These are phyloP conservation scores for Silurus glanis DNA, from an alignment of 2,113 vertebrate species.

Conservation along the genomic window DNA sequence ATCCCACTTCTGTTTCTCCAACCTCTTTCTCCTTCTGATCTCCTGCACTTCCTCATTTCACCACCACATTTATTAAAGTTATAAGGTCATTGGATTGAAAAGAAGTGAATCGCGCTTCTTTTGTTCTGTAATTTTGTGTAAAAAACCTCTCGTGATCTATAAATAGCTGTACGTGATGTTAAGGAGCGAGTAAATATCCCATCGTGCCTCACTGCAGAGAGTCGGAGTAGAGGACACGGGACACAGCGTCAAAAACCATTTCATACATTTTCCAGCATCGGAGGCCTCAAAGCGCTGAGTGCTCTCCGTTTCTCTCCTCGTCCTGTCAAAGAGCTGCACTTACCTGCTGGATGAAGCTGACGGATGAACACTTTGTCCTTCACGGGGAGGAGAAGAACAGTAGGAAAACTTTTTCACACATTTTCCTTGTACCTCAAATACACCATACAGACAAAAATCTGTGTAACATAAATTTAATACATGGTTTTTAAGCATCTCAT, in stretches of 20 bases:
- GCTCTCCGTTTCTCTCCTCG: constrained; percentile 26
- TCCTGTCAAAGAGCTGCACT: constrained; percentile 22
- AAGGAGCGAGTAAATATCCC: not conserved
- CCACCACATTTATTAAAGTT: not conserved
- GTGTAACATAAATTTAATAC: too few relatives aligned
- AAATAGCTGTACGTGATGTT: not conserved
- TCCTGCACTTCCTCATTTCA: too few relatives aligned
- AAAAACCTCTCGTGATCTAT: not conserved
- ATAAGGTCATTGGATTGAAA: not conserved
- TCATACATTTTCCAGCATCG: too few relatives aligned
- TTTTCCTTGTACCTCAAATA: not conserved
- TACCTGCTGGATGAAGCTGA: constrained; percentile 5
- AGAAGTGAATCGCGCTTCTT: not conserved
- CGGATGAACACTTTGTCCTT: constrained; percentile 32
- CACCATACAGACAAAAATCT: not conserved
- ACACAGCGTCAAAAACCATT: not conserved
- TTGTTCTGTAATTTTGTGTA: not conserved
- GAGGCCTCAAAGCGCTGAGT: not conserved
- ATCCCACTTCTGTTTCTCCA: too few relatives aligned
- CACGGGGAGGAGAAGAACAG: not conserved
- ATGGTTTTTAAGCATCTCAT: too few relatives aligned
- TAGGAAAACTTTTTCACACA: not conserved
- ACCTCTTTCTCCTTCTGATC: too few relatives aligned
- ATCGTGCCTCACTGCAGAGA: not conserved
- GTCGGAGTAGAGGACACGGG: constrained; percentile 4